These are phyloP conservation scores for Sebastes reedi DNA, from an alignment of 2,797 vertebrate species.

Conservation along the genomic window DNA sequence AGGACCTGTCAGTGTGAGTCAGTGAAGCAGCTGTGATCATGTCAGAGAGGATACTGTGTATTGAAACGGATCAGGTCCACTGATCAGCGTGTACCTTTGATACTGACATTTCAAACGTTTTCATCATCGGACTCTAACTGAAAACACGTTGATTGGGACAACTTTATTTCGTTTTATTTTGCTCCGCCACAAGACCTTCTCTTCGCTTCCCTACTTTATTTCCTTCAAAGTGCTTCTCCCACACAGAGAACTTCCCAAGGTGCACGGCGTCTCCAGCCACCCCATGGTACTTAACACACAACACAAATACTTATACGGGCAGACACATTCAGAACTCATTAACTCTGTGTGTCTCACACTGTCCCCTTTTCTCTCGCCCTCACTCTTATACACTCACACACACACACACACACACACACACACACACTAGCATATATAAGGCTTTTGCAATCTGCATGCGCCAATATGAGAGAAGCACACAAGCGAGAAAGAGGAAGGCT, in stretches of 20 bases:
- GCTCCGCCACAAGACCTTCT: neutral
- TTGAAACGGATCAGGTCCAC: constrained; percentile 9
- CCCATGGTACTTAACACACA: constrained; percentile 40
- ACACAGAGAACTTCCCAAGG: constrained; percentile 26
- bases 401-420: neutral
- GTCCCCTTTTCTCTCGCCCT: constrained; percentile 29
- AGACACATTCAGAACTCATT: constrained; percentile 71
- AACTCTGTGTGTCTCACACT: constrained; percentile 50
- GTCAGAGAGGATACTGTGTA: constrained; percentile 5
- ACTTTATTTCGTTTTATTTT: neutral
- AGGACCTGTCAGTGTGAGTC: constrained; percentile 7
- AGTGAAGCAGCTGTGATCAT: constrained; percentile 28
- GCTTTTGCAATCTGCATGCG: constrained; percentile 72
- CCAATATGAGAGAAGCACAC: constrained; percentile 74
- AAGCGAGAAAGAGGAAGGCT: constrained; percentile 72
- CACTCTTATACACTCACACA: neutral
- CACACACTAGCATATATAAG: neutral
- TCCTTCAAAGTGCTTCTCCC: neutral
- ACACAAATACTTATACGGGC: constrained; percentile 60
- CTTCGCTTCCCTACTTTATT: constrained; percentile 5
- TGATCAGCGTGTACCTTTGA: neutral
- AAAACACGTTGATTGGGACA: constrained; percentile 7
- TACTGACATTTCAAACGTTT: constrained; percentile 16
- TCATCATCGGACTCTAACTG: neutral
- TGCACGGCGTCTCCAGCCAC: constrained; percentile 26